Percentiles rank a stretch among this genome's conserved stretches.
Conservation (phyloP, 2,888 invertebrate genomes). For the Drymonia ruficornis region DNA sequence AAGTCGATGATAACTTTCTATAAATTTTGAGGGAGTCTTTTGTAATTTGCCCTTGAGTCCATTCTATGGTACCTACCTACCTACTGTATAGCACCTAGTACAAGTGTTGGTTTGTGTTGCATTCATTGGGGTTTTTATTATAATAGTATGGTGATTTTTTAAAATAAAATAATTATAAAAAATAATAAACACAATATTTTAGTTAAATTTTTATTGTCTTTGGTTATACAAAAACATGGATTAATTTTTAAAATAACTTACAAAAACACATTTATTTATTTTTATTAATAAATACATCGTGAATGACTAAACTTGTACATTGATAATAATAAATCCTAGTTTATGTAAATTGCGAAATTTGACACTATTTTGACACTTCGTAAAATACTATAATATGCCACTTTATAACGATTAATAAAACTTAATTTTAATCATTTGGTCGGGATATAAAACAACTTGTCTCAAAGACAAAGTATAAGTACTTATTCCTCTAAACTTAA, state of each 20-base stretch:
- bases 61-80: too few relatives aligned
- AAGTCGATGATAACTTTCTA: too few relatives aligned
- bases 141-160: too few relatives aligned
- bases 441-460: conserved; percentile 29
- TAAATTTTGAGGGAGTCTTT: too few relatives aligned
- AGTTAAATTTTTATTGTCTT: conserved; percentile 85
- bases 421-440: conserved; percentile 34
- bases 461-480: conserved; percentile 25
- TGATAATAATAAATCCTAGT: conserved; percentile 66
- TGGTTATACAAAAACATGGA: conserved; percentile 85
- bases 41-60: too few relatives aligned
- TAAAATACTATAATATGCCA: conserved; percentile 17
- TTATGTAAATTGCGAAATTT: conserved; percentile 38
- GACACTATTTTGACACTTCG: conserved; percentile 30
- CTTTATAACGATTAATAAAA: conserved; percentile 3
- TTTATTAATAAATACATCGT: conserved; percentile 69
- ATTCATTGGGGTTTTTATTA: too few relatives aligned
- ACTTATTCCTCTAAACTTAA: conserved; percentile 22
- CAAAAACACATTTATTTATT: conserved; percentile 80
- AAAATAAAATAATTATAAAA: conserved; percentile 7
- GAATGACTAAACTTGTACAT: conserved; percentile 80
- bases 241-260: conserved; percentile 84
- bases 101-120: too few relatives aligned
- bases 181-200: conserved; percentile 60
- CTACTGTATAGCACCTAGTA: too few relatives aligned